Percentiles rank a stretch among this genome's conserved stretches.
Evolutionary conservation across 2,113 vertebrate genomes (phyloP).

Genomic region (Albula goreensis): DNA sequence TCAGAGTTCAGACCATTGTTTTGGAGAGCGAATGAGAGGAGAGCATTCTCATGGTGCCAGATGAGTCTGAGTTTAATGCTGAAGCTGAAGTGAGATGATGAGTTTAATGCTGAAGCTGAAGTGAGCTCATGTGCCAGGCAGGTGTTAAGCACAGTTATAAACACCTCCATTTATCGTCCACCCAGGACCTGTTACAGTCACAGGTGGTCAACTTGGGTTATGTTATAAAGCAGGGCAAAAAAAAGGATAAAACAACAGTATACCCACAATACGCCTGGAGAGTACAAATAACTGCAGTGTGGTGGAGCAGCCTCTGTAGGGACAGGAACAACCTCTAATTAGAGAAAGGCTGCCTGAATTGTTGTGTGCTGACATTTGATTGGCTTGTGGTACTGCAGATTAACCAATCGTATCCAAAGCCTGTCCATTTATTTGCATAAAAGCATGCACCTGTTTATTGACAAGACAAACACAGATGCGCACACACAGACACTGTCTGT

Average conservation of each 20-base stretch:
- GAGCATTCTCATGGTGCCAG: background rate
- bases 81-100: no score
- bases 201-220: slow-evolving; percentile 74
- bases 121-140: background rate
- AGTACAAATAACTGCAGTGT: no score
- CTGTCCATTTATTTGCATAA: background rate
- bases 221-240: slow-evolving; percentile 56
- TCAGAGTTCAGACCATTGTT: background rate
- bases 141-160: slow-evolving; percentile 5
- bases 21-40: no score
- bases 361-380: background rate
- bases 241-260: background rate
- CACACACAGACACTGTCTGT: no score
- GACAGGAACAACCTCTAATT: no score
- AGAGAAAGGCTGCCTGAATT: background rate
- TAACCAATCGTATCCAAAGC: background rate
- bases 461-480: background rate
- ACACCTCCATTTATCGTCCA: slow-evolving; percentile 74
- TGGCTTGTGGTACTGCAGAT: background rate
- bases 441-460: background rate
- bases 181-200: slow-evolving; percentile 79
- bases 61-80: background rate
- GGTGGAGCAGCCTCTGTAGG: no score
- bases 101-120: background rate
- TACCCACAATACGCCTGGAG: no score